Base-by-base conservation (phyloP, 2,888 invertebrate species). In the Leucania comma region DNA sequence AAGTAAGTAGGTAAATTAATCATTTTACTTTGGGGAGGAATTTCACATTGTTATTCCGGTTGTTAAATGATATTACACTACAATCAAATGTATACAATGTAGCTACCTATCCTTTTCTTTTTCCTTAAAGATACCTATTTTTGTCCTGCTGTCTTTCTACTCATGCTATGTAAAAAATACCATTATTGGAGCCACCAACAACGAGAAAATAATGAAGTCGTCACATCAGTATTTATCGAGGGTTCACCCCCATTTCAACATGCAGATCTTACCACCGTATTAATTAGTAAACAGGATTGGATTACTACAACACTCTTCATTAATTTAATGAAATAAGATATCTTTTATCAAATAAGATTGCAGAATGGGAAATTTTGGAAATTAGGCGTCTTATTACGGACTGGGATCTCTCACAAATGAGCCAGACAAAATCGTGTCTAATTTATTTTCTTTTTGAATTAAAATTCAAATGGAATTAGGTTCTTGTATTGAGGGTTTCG, bases 311-410 rank as follows among this genome's bases (percentile, higher is more conserved):
- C 81, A 87, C 86, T 88, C 87, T 90, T 93, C 90, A 93, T 95
- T 93, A 93, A 84, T 80, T 85, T 94, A 94, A 94, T 94, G 91
- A 93, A 94, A 93, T 90, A 88, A 91, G 93, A 92, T 92, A 91
- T 87, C 86, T 89, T 89, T 88, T 89, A 90, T 90, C 88, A 89
- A 89, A 90, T 86, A 81, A 82, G 87, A 86, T 82, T 84, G 85
- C 81, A 86, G 88, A 90, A 91, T 89, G 80, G 79, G 86, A 82
- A 87, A 87, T 89, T 89, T 83, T 87, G 87, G 89, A 87, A 90
- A 90, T 89, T 88, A 85, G 84, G 82, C 83, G 85, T 69, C 77
- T 77, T 85, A 73, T 78, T 76, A 69, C 74, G 76, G 80, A 66
- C 77, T 81, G 66, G 68, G 75, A 70, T 74, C 70, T 81, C 77